phyloP scores from a whole-genome alignment of 2,888 invertebrate genomes.

The Lasius fuliginosus region DNA sequence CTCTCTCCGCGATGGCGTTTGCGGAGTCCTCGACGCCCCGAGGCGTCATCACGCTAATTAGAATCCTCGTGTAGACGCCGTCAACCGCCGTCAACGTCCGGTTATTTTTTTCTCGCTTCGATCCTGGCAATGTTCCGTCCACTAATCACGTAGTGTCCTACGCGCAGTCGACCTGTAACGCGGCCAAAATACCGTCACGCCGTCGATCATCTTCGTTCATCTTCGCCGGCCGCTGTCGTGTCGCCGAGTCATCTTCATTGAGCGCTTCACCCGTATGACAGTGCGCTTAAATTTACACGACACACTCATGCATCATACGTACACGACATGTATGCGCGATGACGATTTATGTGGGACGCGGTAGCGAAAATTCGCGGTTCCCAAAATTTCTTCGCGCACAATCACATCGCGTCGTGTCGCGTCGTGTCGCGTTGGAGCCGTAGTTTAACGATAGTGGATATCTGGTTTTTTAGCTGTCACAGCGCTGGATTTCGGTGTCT shows the following conservation, averaged over 20 bases:
- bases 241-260: neutral
- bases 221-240: slow-evolving; percentile 33
- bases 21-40: neutral
- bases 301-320: slow-evolving; percentile 51
- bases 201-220: slow-evolving; percentile 15
- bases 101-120: neutral
- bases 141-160: slow-evolving; percentile 30
- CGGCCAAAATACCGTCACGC: slow-evolving; percentile 47
- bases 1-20: neutral
- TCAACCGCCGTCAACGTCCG: neutral
- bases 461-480: slow-evolving; percentile 81
- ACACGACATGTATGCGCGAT: slow-evolving; percentile 22
- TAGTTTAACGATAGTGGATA: slow-evolving; percentile 65
- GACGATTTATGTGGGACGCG: slow-evolving; percentile 45
- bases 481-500: slow-evolving; percentile 83
- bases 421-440: neutral
- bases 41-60: slow-evolving; percentile 44
- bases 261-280: slow-evolving; percentile 30
- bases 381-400: slow-evolving; percentile 60
- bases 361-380: slow-evolving; percentile 47
- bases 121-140: slow-evolving; percentile 31
- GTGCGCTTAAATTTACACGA: slow-evolving; percentile 54
- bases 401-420: slow-evolving; percentile 51
- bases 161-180: slow-evolving; percentile 36
- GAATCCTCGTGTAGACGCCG: neutral